Percentiles rank a stretch among this genome's conserved stretches.
Evolutionary conservation across 2,113 vertebrate genomes (phyloP).

Genomic region (Heptranchias perlo): DNA sequence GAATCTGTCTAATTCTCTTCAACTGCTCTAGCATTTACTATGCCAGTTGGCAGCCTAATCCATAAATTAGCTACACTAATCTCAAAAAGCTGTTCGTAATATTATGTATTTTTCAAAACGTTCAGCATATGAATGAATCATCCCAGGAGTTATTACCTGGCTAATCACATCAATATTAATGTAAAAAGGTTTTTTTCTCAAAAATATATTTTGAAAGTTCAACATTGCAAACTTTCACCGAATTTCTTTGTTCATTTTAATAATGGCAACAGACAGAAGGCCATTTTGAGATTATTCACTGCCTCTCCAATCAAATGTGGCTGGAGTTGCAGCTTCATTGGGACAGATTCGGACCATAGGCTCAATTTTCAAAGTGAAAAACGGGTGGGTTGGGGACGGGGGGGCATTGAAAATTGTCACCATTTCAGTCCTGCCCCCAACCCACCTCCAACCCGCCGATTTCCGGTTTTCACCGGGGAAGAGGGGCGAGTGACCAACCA

Average conservation of each 20-base stretch:
- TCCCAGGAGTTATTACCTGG: not conserved
- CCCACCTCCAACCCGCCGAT: too few species aligned
- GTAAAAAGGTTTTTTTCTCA: not conserved
- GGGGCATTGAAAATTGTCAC: too few species aligned
- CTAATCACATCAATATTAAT: not conserved
- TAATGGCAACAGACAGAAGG: not conserved
- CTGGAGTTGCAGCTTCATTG: not conserved
- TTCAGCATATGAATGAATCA: not conserved
- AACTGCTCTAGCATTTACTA: not conserved
- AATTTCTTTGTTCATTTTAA: not conserved
- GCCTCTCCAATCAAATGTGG: not conserved
- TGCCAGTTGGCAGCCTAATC: not conserved
- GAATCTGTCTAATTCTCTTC: not conserved
- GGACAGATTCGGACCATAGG: not conserved
- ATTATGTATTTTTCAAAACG: not conserved
- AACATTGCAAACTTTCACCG: not conserved
- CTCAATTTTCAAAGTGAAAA: too few species aligned
- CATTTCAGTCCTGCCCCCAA: too few species aligned
- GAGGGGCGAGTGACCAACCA: too few species aligned
- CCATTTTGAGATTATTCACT: not conserved
- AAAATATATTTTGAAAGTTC: not conserved
- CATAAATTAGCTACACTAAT: constrained; percentile 8
- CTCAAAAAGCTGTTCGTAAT: not conserved
- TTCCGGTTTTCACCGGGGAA: too few species aligned
- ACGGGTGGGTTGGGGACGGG: too few species aligned